A percentile compares a stretch with the other conserved stretches of the same genome.
Conservation (phyloP, 2,888 invertebrate species). For the Stenichneumon culpator region DNA sequence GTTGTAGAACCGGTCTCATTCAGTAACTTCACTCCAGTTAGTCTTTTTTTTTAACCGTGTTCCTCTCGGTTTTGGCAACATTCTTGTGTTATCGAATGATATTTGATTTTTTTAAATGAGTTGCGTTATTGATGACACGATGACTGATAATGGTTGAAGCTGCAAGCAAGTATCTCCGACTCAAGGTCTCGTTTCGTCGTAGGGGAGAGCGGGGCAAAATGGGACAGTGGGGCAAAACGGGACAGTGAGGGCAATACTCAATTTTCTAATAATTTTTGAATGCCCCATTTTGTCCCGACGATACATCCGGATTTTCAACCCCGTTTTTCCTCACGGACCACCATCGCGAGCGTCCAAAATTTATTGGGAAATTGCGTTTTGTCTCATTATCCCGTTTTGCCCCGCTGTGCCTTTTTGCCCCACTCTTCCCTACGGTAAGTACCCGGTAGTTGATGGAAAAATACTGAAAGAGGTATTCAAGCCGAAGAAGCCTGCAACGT, state of each 20-base stretch:
- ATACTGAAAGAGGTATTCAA: conserved; percentile 19
- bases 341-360: no score
- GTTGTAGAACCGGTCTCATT: neutral
- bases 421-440: no score
- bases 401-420: no score
- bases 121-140: conserved; percentile 13
- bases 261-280: no score
- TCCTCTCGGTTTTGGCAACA: conserved; percentile 13
- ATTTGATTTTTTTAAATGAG: conserved; percentile 2
- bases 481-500: conserved; percentile 33
- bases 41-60: conserved; percentile 47
- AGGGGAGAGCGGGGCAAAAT: no score
- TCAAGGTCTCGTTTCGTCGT: conserved; percentile 28
- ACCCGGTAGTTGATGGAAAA: conserved; percentile 16
- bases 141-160: conserved; percentile 51
- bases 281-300: no score
- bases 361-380: no score
- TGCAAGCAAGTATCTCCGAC: conserved; percentile 42
- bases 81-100: conserved; percentile 18
- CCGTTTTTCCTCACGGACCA: no score
- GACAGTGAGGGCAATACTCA: no score
- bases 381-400: no score
- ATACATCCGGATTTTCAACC: no score
- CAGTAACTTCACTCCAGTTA: conserved; percentile 47
- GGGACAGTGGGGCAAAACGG: no score